These are phyloP conservation scores for Eudyptes chrysolophus DNA, from an alignment of 2,113 vertebrate species.

Conservation along the genomic window DNA sequence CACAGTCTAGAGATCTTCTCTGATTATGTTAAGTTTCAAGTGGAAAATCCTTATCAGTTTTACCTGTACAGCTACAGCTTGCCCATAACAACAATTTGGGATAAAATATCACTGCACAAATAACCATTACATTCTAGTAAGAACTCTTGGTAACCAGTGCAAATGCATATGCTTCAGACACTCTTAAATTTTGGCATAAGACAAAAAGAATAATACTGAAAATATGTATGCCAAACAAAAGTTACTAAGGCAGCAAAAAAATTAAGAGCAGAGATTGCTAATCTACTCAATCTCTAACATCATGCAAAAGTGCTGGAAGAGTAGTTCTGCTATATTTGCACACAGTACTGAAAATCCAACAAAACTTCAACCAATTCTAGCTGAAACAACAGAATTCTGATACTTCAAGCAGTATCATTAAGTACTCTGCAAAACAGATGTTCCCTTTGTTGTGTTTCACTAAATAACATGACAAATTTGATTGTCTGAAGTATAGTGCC, in stretches of 20 bases:
- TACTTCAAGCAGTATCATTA: not conserved
- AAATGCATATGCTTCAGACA: not conserved
- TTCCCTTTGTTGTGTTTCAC: not conserved
- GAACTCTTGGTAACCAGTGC: not conserved
- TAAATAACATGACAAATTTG: not conserved
- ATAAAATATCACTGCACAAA: not conserved
- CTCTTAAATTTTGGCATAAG: not conserved
- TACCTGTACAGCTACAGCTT: not conserved
- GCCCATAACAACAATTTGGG: not conserved
- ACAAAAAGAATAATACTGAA: not conserved
- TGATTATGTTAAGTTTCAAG: not conserved
- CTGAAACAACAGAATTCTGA: not conserved
- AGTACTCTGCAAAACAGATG: not conserved
- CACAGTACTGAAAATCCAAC: not conserved
- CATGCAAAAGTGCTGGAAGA: not conserved
- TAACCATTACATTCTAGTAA: not conserved
- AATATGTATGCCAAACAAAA: not conserved
- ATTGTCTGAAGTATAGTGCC: not conserved
- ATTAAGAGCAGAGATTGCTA: not conserved
- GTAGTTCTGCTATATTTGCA: not conserved
- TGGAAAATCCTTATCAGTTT: not conserved
- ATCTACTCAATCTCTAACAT: not conserved
- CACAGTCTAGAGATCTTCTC: not conserved
- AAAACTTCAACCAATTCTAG: not conserved
- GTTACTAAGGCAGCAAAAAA: not conserved